Evolutionary conservation across 2,888 invertebrate genomes (phyloP).

Genomic region (Eupithecia dodoneata): DNA sequence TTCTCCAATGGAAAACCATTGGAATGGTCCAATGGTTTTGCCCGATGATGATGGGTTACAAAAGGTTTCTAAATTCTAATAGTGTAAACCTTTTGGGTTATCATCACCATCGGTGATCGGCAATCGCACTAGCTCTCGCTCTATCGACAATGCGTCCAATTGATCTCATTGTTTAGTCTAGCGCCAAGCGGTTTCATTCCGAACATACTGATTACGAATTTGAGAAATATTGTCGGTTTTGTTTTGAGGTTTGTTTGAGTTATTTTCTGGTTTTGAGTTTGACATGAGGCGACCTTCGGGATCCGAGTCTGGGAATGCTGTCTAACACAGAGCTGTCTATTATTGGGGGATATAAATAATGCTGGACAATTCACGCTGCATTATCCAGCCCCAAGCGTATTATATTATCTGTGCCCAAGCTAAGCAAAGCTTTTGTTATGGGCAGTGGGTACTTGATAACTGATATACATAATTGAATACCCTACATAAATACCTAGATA

Average conservation of each 20-base stretch:
- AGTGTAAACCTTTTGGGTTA: background rate
- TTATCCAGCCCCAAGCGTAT: too few relatives aligned
- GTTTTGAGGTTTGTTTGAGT: constrained; percentile 30
- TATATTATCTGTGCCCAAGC: too few relatives aligned
- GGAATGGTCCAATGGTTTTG: background rate
- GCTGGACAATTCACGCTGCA: too few relatives aligned
- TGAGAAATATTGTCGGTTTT: constrained; percentile 24
- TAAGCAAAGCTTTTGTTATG: too few relatives aligned
- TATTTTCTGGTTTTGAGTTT: constrained; percentile 14
- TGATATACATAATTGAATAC: too few relatives aligned
- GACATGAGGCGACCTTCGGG: background rate
- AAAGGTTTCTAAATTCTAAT: too few relatives aligned
- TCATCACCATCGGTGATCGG: background rate
- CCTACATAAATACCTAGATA: too few relatives aligned
- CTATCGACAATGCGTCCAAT: constrained; percentile 59
- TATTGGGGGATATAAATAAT: background rate
- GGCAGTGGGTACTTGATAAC: too few relatives aligned
- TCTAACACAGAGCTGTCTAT: background rate
- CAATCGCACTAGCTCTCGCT: constrained; percentile 8
- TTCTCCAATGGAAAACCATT: too few relatives aligned
- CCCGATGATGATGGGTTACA: too few relatives aligned
- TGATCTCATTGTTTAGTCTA: constrained; percentile 84
- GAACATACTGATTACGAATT: constrained; percentile 57
- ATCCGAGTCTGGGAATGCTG: constrained; percentile 11
- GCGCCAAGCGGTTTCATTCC: constrained; percentile 53